Evolutionary conservation across 2,113 vertebrate species (phyloP).

Genomic region (Cyprinodon brontotheroides): DNA sequence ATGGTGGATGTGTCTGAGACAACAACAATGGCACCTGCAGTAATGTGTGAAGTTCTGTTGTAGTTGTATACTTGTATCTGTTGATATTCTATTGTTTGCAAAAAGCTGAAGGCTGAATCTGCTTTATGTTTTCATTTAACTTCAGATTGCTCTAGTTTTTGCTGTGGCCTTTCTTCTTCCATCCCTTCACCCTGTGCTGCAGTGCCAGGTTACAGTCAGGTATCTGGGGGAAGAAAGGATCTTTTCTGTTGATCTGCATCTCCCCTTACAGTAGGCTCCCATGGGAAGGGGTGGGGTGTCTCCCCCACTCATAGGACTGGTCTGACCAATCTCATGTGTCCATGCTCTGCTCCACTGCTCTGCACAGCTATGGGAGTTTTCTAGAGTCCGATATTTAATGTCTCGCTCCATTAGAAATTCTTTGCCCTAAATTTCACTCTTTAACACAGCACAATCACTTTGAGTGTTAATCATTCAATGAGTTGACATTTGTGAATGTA

Average conservation of each 20-base stretch:
- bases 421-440: slow-evolving; percentile 27
- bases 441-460: slow-evolving; percentile 22
- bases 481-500: slow-evolving; percentile 32
- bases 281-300: slow-evolving; percentile 69
- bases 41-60: slow-evolving; percentile 10
- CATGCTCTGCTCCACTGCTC: slow-evolving; percentile 48
- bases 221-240: slow-evolving; percentile 82
- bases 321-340: slow-evolving; percentile 70
- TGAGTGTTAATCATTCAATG: slow-evolving; percentile 24
- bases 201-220: slow-evolving; percentile 79
- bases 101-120: slow-evolving; percentile 46
- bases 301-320: slow-evolving; percentile 68
- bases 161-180: slow-evolving; percentile 65
- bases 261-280: slow-evolving; percentile 75
- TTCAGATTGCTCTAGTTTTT: slow-evolving; percentile 50
- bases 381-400: slow-evolving; percentile 62
- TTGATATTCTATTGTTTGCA: slow-evolving; percentile 42
- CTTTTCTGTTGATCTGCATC: slow-evolving; percentile 78
- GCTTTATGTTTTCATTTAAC: slow-evolving; percentile 39
- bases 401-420: slow-evolving; percentile 43
- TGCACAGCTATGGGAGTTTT: slow-evolving; percentile 46
- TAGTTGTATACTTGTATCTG: slow-evolving; percentile 9
- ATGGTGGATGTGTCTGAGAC: slow-evolving; percentile 58
- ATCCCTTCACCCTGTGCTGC: slow-evolving; percentile 43
- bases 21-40: slow-evolving; percentile 57